These are phyloP conservation scores for Abscondita cerata DNA, from an alignment of 2,888 invertebrate genomes.

Conservation along the genomic window DNA sequence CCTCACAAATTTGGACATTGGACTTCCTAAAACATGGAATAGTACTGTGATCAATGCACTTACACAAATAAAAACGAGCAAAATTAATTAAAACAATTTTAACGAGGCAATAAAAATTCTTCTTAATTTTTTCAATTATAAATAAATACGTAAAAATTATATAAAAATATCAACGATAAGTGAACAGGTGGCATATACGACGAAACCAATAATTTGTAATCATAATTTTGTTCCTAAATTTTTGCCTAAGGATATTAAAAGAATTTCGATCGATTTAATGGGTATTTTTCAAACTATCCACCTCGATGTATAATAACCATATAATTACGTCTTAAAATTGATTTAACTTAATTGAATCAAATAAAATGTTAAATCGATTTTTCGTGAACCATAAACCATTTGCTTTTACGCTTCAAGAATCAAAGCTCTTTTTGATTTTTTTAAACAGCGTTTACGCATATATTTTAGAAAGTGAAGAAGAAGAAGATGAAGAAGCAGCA, in stretches of 20 bases:
- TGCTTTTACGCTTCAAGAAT: constrained; percentile 7
- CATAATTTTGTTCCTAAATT: constrained; percentile 8
- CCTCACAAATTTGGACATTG: too few relatives aligned
- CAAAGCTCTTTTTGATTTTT: constrained; percentile 18
- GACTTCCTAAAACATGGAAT: too few relatives aligned
- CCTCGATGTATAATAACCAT: constrained; percentile 14
- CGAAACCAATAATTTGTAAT: constrained; percentile 11
- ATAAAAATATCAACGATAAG: too few relatives aligned
- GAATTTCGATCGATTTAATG: constrained; percentile 18
- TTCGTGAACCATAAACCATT: constrained; percentile 27
- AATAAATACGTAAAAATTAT: too few relatives aligned
- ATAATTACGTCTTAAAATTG: constrained; percentile 31
- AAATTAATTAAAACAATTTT: not conserved
- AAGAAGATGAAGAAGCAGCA: constrained; percentile 3
- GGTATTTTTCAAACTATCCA: constrained; percentile 19
- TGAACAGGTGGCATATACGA: constrained; percentile 7
- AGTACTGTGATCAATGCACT: too few relatives aligned
- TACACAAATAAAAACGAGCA: too few relatives aligned
- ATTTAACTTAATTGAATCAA: constrained; percentile 34
- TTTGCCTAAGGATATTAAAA: constrained; percentile 3
- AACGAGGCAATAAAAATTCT: not conserved
- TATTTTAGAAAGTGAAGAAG: constrained; percentile 34
- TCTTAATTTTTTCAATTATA: not conserved
- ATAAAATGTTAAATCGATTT: constrained; percentile 28
- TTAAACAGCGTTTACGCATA: too few relatives aligned